A percentile compares a stretch with the other conserved stretches of the same genome.
Conservation (phyloP, 2,113 vertebrate genomes). For the Halichoeres trimaculatus region DNA sequence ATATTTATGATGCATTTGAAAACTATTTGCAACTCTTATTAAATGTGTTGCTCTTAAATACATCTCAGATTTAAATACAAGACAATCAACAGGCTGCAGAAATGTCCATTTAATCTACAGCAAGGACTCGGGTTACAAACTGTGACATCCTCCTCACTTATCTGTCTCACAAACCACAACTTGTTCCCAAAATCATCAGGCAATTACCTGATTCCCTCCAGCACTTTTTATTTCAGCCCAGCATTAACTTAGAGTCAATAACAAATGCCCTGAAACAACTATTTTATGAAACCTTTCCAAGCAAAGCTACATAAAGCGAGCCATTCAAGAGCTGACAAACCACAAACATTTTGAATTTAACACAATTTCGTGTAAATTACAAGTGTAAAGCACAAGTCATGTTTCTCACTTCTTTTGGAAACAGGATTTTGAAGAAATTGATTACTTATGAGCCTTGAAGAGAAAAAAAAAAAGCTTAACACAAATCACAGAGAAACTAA, state of each 20-base stretch:
- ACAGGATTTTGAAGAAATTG: constrained; percentile 14
- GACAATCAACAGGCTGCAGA: not conserved
- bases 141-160: constrained; percentile 3
- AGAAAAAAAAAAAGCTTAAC: not conserved
- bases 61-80: not conserved
- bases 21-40: not conserved
- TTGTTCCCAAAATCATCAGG: not conserved
- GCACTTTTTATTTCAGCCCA: not conserved
- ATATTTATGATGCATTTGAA: constrained; percentile 7
- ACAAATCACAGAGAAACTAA: constrained; percentile 30
- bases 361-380: constrained; percentile 6
- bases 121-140: constrained; percentile 3
- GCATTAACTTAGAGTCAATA: constrained; percentile 8
- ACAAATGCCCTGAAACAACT: constrained; percentile 8
- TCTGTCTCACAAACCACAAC: not conserved
- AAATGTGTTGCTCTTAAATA: not conserved
- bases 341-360: constrained; percentile 27
- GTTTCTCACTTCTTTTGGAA: constrained; percentile 19
- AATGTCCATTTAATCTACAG: not conserved
- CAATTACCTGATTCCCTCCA: not conserved
- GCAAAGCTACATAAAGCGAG: not conserved
- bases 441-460: constrained; percentile 29
- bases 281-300: not conserved
- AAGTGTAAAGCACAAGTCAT: constrained; percentile 20
- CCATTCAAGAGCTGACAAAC: constrained; percentile 20